phyloP scores from a whole-genome alignment of 2,113 vertebrate species.

The Paraplagusia blochii region DNA sequence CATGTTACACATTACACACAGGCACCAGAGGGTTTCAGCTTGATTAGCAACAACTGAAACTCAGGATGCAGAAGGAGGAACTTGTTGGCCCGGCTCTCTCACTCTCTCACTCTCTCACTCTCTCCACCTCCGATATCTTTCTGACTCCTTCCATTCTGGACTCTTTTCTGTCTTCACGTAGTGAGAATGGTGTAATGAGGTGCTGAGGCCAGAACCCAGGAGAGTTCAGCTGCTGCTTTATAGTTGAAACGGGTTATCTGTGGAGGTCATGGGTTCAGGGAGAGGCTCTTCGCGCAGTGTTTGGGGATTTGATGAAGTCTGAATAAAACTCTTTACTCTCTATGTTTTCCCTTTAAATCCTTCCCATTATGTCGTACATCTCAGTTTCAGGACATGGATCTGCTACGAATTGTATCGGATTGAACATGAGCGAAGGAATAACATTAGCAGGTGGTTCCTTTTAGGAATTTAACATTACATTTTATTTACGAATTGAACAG shows the following conservation, averaged over 20 bases:
- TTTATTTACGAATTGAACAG: too few relatives aligned
- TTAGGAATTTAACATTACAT: too few relatives aligned
- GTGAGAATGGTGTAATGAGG: slow-evolving; percentile 45
- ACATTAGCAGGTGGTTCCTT: too few relatives aligned
- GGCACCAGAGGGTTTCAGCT: slow-evolving; percentile 25
- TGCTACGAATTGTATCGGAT: too few relatives aligned
- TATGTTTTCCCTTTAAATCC: too few relatives aligned
- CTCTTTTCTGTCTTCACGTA: slow-evolving; percentile 17
- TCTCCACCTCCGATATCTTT: slow-evolving; percentile 2
- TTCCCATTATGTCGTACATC: too few relatives aligned
- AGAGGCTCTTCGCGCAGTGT: slow-evolving; percentile 11
- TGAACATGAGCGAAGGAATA: too few relatives aligned
- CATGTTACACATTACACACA: slow-evolving; percentile 50
- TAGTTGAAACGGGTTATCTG: slow-evolving; percentile 44
- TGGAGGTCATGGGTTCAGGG: slow-evolving; percentile 40
- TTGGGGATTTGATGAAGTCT: slow-evolving; percentile 23
- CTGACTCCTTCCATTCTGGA: background rate
- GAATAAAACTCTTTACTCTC: slow-evolving; percentile 24
- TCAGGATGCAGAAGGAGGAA: slow-evolving; percentile 37
- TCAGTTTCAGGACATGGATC: too few relatives aligned
- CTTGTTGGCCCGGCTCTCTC: slow-evolving; percentile 1
- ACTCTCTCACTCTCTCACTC: slow-evolving; percentile 2
- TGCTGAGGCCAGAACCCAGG: slow-evolving; percentile 35
- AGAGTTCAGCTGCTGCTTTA: slow-evolving; percentile 32
- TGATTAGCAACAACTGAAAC: slow-evolving; percentile 39